These are phyloP conservation scores for Drosophila mayri DNA, from an alignment of 1,140 invertebrate genomes.

Conservation along the genomic window DNA sequence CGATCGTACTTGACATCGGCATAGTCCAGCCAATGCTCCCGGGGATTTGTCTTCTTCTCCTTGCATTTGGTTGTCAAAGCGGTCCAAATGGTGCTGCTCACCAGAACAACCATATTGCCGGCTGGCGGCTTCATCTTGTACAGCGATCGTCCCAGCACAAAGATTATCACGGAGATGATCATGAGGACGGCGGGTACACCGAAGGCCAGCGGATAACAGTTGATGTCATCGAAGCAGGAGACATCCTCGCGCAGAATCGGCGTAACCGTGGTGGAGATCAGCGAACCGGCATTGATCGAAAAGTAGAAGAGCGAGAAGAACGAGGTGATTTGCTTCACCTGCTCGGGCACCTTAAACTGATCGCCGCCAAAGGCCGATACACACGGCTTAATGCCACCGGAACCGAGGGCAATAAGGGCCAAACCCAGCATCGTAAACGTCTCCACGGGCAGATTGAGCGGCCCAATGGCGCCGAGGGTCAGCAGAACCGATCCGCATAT, in stretches of 20 bases:
- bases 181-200: conserved; percentile 95
- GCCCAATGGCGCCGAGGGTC: conserved; percentile 89
- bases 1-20: conserved; percentile 90
- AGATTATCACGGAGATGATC: conserved; percentile 93
- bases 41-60: conserved; percentile 86
- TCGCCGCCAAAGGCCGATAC: conserved; percentile 99
- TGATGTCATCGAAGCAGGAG: conserved; percentile 91
- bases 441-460: conserved; percentile 86
- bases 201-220: conserved; percentile 96
- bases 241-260: conserved; percentile 94
- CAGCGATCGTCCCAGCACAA: conserved; percentile 90
- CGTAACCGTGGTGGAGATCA: conserved; percentile 95
- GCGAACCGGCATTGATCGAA: conserved; percentile 95
- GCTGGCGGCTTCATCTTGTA: conserved; percentile 93
- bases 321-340: conserved; percentile 90
- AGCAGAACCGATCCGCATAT: conserved; percentile 93
- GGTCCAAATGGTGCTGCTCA: conserved; percentile 92
- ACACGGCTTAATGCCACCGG: conserved; percentile 99
- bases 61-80: conserved; percentile 88
- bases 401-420: conserved; percentile 93
- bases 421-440: conserved; percentile 92
- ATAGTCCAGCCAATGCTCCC: conserved; percentile 93
- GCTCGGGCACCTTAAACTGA: conserved; percentile 94
- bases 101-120: conserved; percentile 93
- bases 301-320: conserved; percentile 98